phyloP scores from a whole-genome alignment of 2,113 vertebrate genomes.

The Pogona vitticeps region DNA sequence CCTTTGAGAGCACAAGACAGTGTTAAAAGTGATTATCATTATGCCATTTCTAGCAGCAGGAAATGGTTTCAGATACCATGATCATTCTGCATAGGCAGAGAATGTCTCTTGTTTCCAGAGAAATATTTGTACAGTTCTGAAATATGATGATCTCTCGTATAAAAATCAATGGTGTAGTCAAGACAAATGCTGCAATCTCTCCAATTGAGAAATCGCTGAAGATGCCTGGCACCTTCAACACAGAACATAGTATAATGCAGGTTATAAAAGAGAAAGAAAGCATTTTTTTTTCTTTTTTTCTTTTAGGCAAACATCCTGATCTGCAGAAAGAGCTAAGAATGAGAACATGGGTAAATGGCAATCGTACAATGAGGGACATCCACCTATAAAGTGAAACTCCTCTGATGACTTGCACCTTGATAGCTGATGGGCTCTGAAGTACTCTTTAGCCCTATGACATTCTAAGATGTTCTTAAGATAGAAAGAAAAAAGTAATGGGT shows the following conservation, averaged over 20 bases:
- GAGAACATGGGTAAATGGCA: background rate
- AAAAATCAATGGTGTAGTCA: background rate
- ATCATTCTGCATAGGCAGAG: background rate
- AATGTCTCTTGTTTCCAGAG: background rate
- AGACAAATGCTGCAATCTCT: background rate
- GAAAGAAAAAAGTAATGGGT: background rate
- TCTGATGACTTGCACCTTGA: background rate
- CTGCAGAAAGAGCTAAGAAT: background rate
- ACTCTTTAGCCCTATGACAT: background rate
- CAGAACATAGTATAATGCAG: background rate
- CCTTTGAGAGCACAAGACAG: too few species aligned
- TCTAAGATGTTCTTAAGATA: background rate
- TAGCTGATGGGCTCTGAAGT: background rate
- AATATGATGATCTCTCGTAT: background rate
- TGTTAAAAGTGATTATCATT: background rate
- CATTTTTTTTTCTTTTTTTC: too few species aligned
- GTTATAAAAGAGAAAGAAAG: background rate
- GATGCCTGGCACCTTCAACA: background rate
- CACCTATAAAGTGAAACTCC: background rate
- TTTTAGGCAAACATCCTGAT: background rate
- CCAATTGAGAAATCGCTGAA: background rate
- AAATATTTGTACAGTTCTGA: background rate
- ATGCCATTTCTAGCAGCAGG: background rate
- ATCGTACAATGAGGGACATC: background rate
- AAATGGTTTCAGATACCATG: background rate